phyloP scores from a whole-genome alignment of 2,113 vertebrate species.

The Onychostoma macrolepis region DNA sequence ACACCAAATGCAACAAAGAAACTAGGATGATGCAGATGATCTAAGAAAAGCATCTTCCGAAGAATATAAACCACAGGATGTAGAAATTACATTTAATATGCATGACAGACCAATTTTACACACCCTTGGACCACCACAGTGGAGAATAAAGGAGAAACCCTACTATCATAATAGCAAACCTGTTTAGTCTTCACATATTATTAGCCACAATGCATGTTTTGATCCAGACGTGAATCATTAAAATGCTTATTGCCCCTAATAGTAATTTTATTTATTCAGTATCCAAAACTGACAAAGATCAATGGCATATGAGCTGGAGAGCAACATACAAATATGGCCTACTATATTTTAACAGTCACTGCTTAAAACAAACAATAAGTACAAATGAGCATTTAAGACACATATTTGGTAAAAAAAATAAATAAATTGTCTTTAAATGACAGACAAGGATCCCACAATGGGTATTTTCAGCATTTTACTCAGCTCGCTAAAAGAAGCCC shows the following conservation, averaged over 20 bases:
- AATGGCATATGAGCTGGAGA: not conserved
- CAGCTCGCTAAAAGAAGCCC: constrained; percentile 34
- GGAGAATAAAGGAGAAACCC: constrained; percentile 25
- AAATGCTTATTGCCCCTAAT: not conserved
- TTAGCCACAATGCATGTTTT: not conserved
- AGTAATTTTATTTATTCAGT: not conserved
- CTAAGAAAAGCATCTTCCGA: not conserved
- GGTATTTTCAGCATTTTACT: not conserved
- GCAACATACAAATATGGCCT: constrained; percentile 19
- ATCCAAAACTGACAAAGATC: not conserved
- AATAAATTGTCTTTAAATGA: not conserved
- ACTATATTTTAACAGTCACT: not conserved
- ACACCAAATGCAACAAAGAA: not conserved
- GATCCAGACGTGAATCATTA: not conserved
- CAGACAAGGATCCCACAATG: too few relatives aligned
- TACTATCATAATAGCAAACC: not conserved
- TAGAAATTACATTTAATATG: not conserved
- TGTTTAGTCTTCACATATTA: not conserved
- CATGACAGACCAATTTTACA: not conserved
- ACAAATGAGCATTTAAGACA: not conserved
- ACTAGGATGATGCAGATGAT: not conserved
- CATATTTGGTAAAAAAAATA: not conserved
- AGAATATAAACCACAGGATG: not conserved
- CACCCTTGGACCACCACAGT: not conserved
- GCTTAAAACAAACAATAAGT: not conserved